Conservation (phyloP, 1,140 invertebrate species). For the Drosophila grimshawi region DNA sequence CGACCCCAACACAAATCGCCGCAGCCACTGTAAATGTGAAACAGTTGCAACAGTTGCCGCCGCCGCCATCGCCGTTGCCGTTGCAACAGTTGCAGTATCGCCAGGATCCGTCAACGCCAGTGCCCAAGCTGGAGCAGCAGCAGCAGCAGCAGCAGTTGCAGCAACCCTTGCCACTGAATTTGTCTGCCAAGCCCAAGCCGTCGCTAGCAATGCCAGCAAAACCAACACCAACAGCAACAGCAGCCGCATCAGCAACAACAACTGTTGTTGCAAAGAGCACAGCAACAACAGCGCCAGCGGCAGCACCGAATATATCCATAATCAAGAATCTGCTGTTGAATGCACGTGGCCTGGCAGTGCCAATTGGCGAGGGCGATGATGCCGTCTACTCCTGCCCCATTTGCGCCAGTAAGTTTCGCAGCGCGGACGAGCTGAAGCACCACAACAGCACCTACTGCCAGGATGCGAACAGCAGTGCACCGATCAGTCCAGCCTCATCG, state of each 20-base stretch:
- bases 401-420: slow-evolving; percentile 88
- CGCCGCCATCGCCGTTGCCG: slow-evolving; percentile 38
- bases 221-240: background rate
- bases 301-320: slow-evolving; percentile 88
- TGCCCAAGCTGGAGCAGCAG: slow-evolving; percentile 56
- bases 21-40: slow-evolving; percentile 43
- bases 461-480: slow-evolving; percentile 76
- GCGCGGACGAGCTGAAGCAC: slow-evolving; percentile 88
- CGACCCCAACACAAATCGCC: slow-evolving; percentile 23
- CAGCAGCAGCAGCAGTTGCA: slow-evolving; percentile 4
- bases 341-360: slow-evolving; percentile 85
- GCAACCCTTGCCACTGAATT: slow-evolving; percentile 38
- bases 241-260: background rate
- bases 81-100: slow-evolving; percentile 62
- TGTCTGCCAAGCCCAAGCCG: slow-evolving; percentile 54
- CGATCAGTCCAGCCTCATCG: slow-evolving; percentile 76
- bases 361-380: slow-evolving; percentile 85
- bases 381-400: slow-evolving; percentile 87
- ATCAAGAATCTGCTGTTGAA: slow-evolving; percentile 94
- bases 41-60: slow-evolving; percentile 38
- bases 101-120: slow-evolving; percentile 59
- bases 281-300: slow-evolving; percentile 6
- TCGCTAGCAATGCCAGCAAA: background rate
- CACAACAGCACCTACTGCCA: slow-evolving; percentile 89
- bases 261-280: slow-evolving; percentile 21